Base-by-base conservation (phyloP, 2,113 vertebrate genomes). In the Eulemur rufifrons region DNA sequence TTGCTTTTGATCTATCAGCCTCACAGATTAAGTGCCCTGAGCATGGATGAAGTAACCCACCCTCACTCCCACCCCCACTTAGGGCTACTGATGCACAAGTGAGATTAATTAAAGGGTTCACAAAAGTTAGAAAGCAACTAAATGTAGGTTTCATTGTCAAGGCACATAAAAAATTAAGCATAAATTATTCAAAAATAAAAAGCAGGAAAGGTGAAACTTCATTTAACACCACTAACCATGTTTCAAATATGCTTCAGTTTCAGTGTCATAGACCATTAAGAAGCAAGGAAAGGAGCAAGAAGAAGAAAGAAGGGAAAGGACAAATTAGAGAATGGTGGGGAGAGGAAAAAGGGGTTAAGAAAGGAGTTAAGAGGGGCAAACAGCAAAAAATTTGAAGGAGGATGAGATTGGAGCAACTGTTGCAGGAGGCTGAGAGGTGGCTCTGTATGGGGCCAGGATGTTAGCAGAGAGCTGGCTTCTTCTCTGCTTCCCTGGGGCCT, bases 61-160 rank as follows among this genome's bases (percentile, higher is more conserved):
- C 29, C 18, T 21, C 1, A 23, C 9, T 14, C n/a, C 5, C 8
- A 12, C 47, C 1, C 12, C 34, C 2, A 0, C 45, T 89, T 63
- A 85, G 85, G 63, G 37, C n/a, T 81, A 37, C 47, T 56, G 45
- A 34, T 95, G 64, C 27, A 50, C 13, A 17, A 42, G 68, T 45
- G 20, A 89, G 42, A 86, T 86, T 59, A 84, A 54, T 25, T 14
- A 63, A 94, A 76, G 45, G 5, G 17, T 47, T 92, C 37, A 56
- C 37, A 71, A 7, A 94, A 45, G 21, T 82, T 34, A 71, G 45
- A 86, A 86, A 68, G n/a, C 34, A 81, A 21, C n/a, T 88, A 14
- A 34, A 83, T 81, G 80, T 59, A 76, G 59, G 42, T 56, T 96
- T 89, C 77, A 61, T 86, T 94, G 59, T 95, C 34, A 87, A 73